These are phyloP conservation scores for Andrena minutula DNA, from an alignment of 2,888 invertebrate species.

Conservation along the genomic window DNA sequence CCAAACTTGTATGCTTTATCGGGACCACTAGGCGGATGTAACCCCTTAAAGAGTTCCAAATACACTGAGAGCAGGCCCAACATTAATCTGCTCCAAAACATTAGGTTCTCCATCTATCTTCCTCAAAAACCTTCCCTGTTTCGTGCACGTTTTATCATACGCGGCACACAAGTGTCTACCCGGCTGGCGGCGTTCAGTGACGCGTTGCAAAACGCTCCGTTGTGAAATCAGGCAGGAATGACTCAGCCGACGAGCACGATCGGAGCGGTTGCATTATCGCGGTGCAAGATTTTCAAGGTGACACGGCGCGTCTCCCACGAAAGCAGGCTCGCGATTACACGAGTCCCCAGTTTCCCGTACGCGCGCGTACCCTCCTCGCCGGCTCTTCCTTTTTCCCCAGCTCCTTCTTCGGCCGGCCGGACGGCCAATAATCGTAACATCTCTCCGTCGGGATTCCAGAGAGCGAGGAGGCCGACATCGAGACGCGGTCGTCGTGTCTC, in stretches of 20 bases:
- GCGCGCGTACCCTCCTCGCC: constrained; percentile 21
- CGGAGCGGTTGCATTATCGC: constrained; percentile 38
- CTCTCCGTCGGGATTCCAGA: constrained; percentile 74
- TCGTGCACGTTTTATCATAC: neutral
- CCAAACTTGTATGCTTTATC: too few species aligned
- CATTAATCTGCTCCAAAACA: too few species aligned
- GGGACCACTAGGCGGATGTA: too few species aligned
- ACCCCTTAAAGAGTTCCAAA: too few species aligned
- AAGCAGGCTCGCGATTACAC: constrained; percentile 17
- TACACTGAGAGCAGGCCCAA: too few species aligned
- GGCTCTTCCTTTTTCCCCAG: constrained; percentile 22
- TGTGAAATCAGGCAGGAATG: constrained; percentile 34
- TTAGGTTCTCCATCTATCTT: too few species aligned
- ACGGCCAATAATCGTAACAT: constrained; percentile 77
- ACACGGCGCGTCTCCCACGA: constrained; percentile 34
- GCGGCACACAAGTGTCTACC: neutral
- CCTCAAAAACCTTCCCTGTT: neutral
- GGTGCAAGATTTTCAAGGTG: constrained; percentile 16
- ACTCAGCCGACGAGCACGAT: constrained; percentile 28
- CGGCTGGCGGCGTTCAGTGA: neutral
- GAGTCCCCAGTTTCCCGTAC: constrained; percentile 46
- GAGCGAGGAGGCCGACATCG: constrained; percentile 41
- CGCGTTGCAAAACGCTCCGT: constrained; percentile 39
- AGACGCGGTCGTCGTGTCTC: constrained; percentile 45
- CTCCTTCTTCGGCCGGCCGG: constrained; percentile 29